Conservation (phyloP, 2,888 invertebrate species). For the Argyresthia albistria region DNA sequence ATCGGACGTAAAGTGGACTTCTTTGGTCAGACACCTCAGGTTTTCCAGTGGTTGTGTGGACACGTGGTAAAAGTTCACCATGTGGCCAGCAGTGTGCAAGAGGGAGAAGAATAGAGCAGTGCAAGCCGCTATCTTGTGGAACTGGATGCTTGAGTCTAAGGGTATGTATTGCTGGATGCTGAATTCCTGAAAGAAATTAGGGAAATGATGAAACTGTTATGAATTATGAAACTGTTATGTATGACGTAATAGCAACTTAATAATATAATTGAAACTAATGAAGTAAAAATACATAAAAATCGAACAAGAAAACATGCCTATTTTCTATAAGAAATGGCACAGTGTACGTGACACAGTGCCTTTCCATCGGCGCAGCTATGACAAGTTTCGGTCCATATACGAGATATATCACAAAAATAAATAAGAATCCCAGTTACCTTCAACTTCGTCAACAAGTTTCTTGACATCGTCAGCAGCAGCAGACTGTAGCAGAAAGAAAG, state of each 20-base stretch:
- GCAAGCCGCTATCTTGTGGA: slow-evolving; percentile 97
- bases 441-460: slow-evolving; percentile 91
- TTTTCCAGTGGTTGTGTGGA: slow-evolving; percentile 96
- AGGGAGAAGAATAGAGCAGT: slow-evolving; percentile 95
- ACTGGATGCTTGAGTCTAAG: slow-evolving; percentile 94
- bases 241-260: no score
- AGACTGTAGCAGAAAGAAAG: slow-evolving; percentile 95
- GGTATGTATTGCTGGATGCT: slow-evolving; percentile 95
- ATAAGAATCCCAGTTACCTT: slow-evolving; percentile 57
- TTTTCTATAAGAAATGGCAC: no score
- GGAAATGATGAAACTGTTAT: no score
- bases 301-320: no score
- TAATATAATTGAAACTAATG: no score
- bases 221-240: no score
- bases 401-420: no score
- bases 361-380: no score
- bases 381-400: no score
- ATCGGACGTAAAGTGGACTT: slow-evolving; percentile 94
- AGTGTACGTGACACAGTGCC: no score
- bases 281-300: no score
- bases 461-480: slow-evolving; percentile 92
- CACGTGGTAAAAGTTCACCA: slow-evolving; percentile 97
- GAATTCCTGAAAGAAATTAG: slow-evolving; percentile 73
- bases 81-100: slow-evolving; percentile 93
- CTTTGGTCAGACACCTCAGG: slow-evolving; percentile 91